Evolutionary conservation across 2,797 vertebrate genomes (phyloP), one percentile per base, ranked within the genome.

Genomic region (Petrocephalus sullivani): DNA sequence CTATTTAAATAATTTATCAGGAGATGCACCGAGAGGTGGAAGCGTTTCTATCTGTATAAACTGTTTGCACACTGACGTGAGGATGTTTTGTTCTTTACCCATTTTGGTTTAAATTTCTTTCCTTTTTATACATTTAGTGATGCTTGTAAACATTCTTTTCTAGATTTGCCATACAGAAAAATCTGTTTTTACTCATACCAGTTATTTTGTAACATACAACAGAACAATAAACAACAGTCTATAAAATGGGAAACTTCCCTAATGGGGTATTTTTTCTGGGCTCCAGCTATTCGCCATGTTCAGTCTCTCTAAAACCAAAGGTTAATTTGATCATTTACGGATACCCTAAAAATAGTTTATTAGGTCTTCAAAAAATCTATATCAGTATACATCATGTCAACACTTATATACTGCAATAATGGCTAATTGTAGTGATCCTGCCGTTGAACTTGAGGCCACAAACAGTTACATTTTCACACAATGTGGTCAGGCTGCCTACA

Each of bases 1-100:
- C 97, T 99, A 99, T 99, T 99, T 99, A 99, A 99, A 96, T 99
- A 99, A 99, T 98, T 99, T 99, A 99, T 99, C 97, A 95, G 94
- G 97, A 97, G 97, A 96, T 95, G 95, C 96, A 96, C 96, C 96
- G 96, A 96, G 95, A 96, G 96, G 96, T 95, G 96, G 95, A 97
- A 96, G 96, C 96, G 95, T 97, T 98, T 98, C 96, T 98, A 96
- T 98, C 96, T 99, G 98, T 99, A 98, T 98, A 97, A 98, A 96
- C 96, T 93, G 96, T 99, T 99, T 99, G 98, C 98, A 99, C 98
- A 99, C 95, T 97, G 97, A 98, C 96, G 95, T 94, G 94, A 98
- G 97, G 95, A 97, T 96, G 93, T 89, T 88, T 91, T 93, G 96
- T 95, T 94, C 94, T 94, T 91, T 93, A 96, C 95, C 94, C 94